Conservation (phyloP, 2,888 invertebrate species). For the Physocephala rufipes region DNA sequence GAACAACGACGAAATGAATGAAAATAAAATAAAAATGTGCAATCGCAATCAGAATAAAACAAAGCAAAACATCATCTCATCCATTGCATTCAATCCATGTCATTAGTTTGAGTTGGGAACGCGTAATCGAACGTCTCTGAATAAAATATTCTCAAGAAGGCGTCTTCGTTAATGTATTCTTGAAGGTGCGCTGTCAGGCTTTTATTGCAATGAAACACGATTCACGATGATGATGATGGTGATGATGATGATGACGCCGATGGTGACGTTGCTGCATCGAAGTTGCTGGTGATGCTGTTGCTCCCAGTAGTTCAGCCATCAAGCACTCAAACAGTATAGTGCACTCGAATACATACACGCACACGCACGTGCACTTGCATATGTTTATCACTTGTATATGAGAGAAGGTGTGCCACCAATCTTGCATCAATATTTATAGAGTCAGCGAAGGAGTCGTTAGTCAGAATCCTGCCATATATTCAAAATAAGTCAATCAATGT, state of each 20-base stretch:
- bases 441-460: not conserved
- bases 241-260: too few relatives aligned
- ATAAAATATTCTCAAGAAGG: not conserved
- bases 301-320: not conserved
- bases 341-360: not conserved
- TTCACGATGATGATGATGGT: not conserved
- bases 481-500: too few relatives aligned
- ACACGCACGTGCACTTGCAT: not conserved
- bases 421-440: not conserved
- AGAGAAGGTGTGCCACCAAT: not conserved
- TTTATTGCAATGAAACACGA: not conserved
- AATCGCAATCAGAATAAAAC: not conserved
- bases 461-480: too few relatives aligned
- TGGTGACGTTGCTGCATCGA: not conserved
- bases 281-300: not conserved
- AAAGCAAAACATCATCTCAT: not conserved
- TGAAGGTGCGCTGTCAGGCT: not conserved
- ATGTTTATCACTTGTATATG: not conserved
- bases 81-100: not conserved
- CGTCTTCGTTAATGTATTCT: not conserved
- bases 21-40: too few relatives aligned
- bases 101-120: slow-evolving; percentile 8
- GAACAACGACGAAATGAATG: too few relatives aligned
- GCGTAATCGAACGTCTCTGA: not conserved
- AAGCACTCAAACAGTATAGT: not conserved